These are phyloP conservation scores for Sphaerophoria taeniata DNA, from an alignment of 2,888 invertebrate genomes.

Conservation along the genomic window DNA sequence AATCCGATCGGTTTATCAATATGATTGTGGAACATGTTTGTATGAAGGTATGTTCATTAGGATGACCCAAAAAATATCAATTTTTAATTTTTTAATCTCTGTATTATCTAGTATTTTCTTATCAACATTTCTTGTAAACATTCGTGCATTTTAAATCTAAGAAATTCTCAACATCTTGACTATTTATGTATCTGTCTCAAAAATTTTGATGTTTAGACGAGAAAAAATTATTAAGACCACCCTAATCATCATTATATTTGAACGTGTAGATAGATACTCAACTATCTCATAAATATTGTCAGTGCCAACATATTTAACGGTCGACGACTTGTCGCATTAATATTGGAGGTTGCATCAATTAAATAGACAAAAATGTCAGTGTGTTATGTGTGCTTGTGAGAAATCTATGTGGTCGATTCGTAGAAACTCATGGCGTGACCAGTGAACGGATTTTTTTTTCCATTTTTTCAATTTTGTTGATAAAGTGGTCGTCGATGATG, in stretches of 20 bases:
- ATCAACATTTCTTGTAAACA: no score
- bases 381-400: conserved; percentile 27
- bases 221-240: no score
- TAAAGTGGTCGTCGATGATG: background rate
- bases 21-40: background rate
- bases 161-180: no score
- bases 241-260: background rate
- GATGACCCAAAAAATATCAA: no score
- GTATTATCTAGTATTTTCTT: no score
- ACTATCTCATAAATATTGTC: conserved; percentile 28
- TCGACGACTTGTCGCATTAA: conserved; percentile 59
- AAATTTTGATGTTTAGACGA: no score
- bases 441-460: background rate
- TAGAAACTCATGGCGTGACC: conserved; percentile 44
- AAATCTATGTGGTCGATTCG: conserved; percentile 8
- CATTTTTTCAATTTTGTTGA: background rate
- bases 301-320: conserved; percentile 56
- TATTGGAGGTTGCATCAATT: conserved; percentile 64
- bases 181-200: no score
- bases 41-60: background rate
- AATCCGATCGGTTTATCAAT: conserved; percentile 22
- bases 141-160: no score
- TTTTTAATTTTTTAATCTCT: no score
- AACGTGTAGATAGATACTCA: background rate
- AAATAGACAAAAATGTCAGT: conserved; percentile 28